phyloP scores from a whole-genome alignment of 1,140 invertebrate species.

The Cepaea nemoralis region DNA sequence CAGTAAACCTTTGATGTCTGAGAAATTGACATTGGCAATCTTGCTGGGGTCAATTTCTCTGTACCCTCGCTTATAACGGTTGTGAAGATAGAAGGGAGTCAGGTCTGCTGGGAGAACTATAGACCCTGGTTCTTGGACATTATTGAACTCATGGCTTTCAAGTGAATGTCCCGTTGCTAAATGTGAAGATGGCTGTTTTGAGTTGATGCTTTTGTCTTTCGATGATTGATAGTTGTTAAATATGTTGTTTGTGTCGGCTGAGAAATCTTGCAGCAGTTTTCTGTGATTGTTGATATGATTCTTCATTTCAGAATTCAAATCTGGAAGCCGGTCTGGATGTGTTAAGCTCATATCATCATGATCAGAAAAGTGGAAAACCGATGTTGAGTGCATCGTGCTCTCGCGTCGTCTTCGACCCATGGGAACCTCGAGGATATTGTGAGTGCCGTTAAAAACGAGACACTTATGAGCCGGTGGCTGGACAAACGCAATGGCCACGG shows the following conservation, averaged over 20 bases:
- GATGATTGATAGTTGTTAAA: no score
- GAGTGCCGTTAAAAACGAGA: constrained; percentile 81
- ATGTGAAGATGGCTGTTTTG: background rate
- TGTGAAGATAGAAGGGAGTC: background rate
- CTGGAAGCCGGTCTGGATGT: background rate
- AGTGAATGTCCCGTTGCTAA: background rate
- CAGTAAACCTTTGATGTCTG: constrained; percentile 81
- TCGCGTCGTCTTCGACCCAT: constrained; percentile 16
- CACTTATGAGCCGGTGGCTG: constrained; percentile 92
- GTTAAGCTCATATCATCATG: no score
- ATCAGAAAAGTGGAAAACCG: background rate
- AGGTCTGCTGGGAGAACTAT: constrained; percentile 14
- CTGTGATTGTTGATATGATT: background rate
- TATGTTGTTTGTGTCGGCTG: background rate
- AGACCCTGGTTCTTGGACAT: background rate
- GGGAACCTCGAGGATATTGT: constrained; percentile 70
- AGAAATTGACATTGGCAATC: constrained; percentile 74
- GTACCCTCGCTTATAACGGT: constrained; percentile 19
- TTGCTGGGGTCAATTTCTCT: constrained; percentile 79
- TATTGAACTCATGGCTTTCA: background rate
- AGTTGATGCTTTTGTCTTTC: no score
- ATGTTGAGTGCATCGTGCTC: background rate
- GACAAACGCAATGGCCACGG: constrained; percentile 93
- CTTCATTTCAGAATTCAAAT: background rate
- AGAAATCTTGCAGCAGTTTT: background rate